Conservation (phyloP, 2,113 vertebrate species). For the Sorex fumeus region DNA sequence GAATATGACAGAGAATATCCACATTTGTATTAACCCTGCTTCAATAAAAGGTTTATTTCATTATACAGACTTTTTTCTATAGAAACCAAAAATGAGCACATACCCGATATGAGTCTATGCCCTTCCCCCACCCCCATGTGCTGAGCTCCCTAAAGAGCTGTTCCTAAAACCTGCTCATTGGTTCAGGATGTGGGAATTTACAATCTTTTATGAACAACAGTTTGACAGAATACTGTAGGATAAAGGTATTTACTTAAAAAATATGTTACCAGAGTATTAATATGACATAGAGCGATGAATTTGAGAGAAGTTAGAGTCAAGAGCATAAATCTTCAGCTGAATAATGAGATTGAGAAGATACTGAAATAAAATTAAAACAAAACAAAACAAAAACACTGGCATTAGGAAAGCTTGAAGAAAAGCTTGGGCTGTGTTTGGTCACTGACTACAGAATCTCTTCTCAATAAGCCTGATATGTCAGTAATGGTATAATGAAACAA, state of each 20-base stretch:
- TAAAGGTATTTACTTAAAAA: not conserved
- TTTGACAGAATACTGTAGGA: not conserved
- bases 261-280: not conserved
- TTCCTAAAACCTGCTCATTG: not conserved
- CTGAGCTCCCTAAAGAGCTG: not conserved
- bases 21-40: not conserved
- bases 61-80: not conserved
- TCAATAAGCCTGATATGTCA: not conserved
- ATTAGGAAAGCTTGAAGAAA: not conserved
- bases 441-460: not conserved
- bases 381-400: too few relatives aligned
- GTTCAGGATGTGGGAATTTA: not conserved
- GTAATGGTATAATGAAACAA: not conserved
- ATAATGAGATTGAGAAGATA: not conserved
- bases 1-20: not conserved
- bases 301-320: not conserved
- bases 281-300: not conserved
- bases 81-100: not conserved
- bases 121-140: rapidly evolving
- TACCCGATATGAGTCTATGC: not conserved
- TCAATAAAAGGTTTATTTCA: not conserved
- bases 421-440: not conserved
- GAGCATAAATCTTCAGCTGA: not conserved
- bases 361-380: not conserved
- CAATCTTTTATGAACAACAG: not conserved